These are phyloP conservation scores for Narcine bancroftii DNA, from an alignment of 2,113 vertebrate species.

Conservation along the genomic window DNA sequence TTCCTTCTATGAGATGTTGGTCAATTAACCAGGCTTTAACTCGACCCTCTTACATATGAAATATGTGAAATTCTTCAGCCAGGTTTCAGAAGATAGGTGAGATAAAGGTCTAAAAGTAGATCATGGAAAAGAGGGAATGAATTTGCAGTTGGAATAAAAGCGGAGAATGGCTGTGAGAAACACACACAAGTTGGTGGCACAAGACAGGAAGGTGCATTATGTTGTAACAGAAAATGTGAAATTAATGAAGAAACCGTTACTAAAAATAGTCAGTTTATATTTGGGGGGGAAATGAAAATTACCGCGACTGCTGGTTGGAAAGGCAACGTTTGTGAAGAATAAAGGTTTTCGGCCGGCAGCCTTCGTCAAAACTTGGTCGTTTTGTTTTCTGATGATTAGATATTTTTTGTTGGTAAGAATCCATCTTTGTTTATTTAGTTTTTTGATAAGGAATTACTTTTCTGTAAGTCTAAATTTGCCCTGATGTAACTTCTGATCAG, in stretches of 20 bases:
- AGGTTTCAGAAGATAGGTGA: not conserved
- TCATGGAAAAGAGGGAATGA: not conserved
- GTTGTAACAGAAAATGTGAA: not conserved
- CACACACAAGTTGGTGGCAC: not conserved
- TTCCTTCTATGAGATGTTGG: not conserved
- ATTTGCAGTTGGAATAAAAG: not conserved
- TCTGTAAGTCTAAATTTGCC: not conserved
- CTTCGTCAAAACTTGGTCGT: too few species aligned
- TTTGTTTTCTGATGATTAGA: too few species aligned
- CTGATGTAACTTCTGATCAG: not conserved
- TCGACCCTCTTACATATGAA: not conserved
- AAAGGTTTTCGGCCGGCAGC: too few species aligned
- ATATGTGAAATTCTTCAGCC: not conserved
- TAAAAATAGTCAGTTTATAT: not conserved
- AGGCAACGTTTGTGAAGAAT: too few species aligned
- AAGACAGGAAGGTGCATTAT: not conserved
- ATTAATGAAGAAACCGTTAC: not conserved
- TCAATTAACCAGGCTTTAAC: not conserved
- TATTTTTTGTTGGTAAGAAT: too few species aligned
- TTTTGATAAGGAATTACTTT: not conserved
- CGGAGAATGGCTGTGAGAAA: not conserved
- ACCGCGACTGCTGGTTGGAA: too few species aligned
- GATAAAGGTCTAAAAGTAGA: not conserved
- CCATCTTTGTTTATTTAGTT: too few species aligned
- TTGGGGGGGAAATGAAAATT: not conserved